A percentile compares a stretch with the other conserved stretches of the same genome.
phyloP scores from a whole-genome alignment of 2,797 vertebrate genomes.

The Dicrostonyx torquatus region DNA sequence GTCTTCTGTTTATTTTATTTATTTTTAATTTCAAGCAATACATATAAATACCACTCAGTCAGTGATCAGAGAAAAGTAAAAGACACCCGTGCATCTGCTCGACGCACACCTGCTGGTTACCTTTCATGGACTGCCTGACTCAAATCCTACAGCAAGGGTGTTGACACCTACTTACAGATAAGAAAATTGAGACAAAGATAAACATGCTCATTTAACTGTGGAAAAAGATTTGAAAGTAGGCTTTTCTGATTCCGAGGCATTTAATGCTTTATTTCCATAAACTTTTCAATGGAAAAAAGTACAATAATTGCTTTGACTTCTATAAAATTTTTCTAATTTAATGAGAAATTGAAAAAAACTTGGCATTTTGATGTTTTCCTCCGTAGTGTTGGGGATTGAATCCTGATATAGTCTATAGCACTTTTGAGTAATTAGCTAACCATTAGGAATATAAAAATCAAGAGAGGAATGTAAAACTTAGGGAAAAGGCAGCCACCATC shows the following conservation, averaged over 20 bases:
- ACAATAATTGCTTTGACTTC: background rate
- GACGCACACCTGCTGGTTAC: background rate
- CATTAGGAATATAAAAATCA: slow-evolving; percentile 1
- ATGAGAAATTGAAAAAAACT: slow-evolving; percentile 23
- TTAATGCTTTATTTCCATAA: slow-evolving; percentile 54
- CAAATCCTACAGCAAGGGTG: background rate
- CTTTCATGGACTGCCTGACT: background rate
- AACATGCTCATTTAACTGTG: background rate
- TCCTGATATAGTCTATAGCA: background rate
- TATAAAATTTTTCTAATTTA: slow-evolving; percentile 50
- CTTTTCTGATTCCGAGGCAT: slow-evolving; percentile 28
- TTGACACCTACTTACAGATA: background rate
- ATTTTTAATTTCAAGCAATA: slow-evolving; percentile 38
- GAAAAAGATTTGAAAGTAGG: slow-evolving; percentile 29
- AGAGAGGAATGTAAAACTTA: background rate
- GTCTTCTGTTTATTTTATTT: background rate
- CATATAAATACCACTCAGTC: background rate
- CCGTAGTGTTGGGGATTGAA: background rate
- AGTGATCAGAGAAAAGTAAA: background rate
- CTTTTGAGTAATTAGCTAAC: slow-evolving; percentile 11
- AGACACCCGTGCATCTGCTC: background rate
- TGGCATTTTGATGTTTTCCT: background rate
- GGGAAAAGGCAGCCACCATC: background rate
- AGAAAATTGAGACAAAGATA: slow-evolving; percentile 1
- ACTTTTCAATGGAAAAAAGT: slow-evolving; percentile 37